Percentiles rank a stretch among this genome's conserved stretches.
These are phyloP conservation scores for Rhynchophorus ferrugineus DNA, from an alignment of 1,140 invertebrate species.

Conservation along the genomic window DNA sequence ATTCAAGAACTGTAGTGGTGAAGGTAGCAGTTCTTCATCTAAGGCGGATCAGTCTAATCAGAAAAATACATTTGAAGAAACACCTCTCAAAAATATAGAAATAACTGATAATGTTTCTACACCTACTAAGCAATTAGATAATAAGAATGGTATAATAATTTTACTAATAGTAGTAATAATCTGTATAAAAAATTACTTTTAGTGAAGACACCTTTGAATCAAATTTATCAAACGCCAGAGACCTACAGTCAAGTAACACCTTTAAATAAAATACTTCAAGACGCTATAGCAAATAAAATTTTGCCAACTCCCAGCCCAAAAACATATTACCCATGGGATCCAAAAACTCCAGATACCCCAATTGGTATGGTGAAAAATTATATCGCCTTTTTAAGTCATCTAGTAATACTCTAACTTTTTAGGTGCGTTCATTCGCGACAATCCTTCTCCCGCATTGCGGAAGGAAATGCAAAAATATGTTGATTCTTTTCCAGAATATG, in stretches of 20 bases:
- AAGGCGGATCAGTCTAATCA: no score
- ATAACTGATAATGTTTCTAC: no score
- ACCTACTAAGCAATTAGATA: no score
- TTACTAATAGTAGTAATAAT: no score
- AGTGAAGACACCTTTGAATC: background rate
- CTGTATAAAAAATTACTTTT: no score
- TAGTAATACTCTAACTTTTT: no score
- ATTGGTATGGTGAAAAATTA: background rate
- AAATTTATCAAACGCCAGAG: slow-evolving; percentile 3
- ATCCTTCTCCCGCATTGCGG: slow-evolving; percentile 46
- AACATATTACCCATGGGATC: slow-evolving; percentile 35
- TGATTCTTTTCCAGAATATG: slow-evolving; percentile 43
- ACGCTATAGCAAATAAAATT: slow-evolving; percentile 28
- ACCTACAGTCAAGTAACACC: slow-evolving; percentile 35
- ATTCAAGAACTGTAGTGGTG: no score
- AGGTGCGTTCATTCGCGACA: slow-evolving; percentile 42
- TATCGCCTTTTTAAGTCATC: background rate
- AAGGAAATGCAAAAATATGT: slow-evolving; percentile 45
- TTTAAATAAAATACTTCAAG: slow-evolving; percentile 33
- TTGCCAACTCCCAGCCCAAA: slow-evolving; percentile 20
- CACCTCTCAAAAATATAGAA: no score
- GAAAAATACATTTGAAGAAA: no score
- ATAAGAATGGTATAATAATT: no score
- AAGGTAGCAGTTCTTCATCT: no score
- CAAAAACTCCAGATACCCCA: slow-evolving; percentile 49